Evolutionary conservation across 2,888 invertebrate species (phyloP), one percentile per base, ranked within the genome.

Genomic region (Drosophila vallismaia): DNA sequence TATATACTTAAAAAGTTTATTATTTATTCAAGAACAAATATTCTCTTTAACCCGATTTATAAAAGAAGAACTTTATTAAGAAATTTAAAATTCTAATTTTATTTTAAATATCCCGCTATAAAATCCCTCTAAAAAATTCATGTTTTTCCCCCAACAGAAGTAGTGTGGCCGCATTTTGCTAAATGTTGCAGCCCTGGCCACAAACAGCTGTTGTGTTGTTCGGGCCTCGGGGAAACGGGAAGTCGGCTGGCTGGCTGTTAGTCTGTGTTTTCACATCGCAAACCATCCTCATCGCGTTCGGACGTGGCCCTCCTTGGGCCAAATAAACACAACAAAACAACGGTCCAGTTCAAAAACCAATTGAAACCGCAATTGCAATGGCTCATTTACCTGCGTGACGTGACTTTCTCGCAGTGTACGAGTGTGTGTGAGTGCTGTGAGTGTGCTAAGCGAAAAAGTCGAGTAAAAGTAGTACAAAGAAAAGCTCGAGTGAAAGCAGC

Each of bases 401-500:
- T 63, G 52, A 77, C 60, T 70, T 67, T 64, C 50, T 44, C 42
- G 44, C 50, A 56, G 46, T 56, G 53, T 53, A 42, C 42, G 53
- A 40, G 38, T 44, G 36, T 49, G 46, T 12, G 36, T 36, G 36
- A 6, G 36, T 36, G 49, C 53, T 55, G 64, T 40, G 24, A 50
- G 45, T 64, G 60, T 52, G 46, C n/a, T 10, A 29, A 38, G 28
- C 33, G 10, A 45, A 33, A 44, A 26, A 36, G n/a, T 19, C 42
- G 42, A 42, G 42, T 42, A 42, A 42, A 42, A 44, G 14, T 42
- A 71, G 42, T 46, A 50, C 55, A 58, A 75, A 66, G 60, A 63
- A 80, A 77, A 79, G 74, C 76, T 73, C 38, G 55, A 71, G 78
- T 78, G 73, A 84, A 79, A 78, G 75, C 74, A 46, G 26, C 68